phyloP scores from a whole-genome alignment of 2,888 invertebrate genomes.

The Diplolepis rosae region DNA sequence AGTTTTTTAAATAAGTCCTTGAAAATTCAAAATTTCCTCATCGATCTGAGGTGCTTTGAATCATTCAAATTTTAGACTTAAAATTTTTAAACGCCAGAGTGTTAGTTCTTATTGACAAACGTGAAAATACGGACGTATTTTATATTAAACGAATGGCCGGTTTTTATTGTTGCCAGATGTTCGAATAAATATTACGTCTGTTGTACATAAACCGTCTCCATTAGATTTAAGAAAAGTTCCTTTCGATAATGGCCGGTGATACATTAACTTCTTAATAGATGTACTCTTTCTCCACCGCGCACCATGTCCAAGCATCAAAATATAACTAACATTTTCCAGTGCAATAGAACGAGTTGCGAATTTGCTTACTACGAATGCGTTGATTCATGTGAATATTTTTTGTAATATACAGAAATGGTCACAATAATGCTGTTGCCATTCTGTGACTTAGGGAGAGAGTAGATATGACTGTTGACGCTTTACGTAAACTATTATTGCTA shows the following conservation, averaged over 20 bases:
- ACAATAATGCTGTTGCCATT: too few relatives aligned
- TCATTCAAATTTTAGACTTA: too few relatives aligned
- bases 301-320: neutral
- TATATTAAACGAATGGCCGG: neutral
- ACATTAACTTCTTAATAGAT: neutral
- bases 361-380: neutral
- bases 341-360: neutral
- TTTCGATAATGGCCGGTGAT: neutral
- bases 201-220: too few relatives aligned
- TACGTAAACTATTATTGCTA: neutral
- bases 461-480: slow-evolving; percentile 2
- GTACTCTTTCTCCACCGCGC: neutral
- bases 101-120: neutral
- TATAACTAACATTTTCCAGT: neutral
- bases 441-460: slow-evolving; percentile 2
- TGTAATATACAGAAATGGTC: neutral
- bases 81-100: neutral
- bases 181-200: neutral
- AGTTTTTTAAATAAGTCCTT: neutral
- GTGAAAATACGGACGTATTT: neutral
- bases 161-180: neutral
- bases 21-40: neutral
- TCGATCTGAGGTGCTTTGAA: too few relatives aligned
- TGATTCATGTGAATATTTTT: neutral
- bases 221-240: neutral